A percentile compares a stretch with the other conserved stretches of the same genome.
phyloP scores from a whole-genome alignment of 2,113 vertebrate species.

The Machaerirhynchus nigripectus region DNA sequence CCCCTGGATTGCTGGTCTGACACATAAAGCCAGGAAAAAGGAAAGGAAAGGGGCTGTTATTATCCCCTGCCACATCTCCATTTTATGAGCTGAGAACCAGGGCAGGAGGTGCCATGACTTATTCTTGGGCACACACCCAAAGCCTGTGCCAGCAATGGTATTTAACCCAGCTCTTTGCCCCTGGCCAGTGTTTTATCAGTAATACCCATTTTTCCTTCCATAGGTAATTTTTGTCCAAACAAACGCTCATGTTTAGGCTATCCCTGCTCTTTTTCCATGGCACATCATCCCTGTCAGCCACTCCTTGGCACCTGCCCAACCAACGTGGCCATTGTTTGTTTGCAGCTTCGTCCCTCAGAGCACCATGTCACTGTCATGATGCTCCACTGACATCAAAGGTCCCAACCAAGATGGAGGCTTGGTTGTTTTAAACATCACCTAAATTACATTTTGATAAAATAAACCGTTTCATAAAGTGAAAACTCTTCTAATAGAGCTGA shows the following conservation, averaged over 20 bases:
- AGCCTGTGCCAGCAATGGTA: constrained; percentile 10
- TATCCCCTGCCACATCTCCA: constrained; percentile 1
- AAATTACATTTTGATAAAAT: neutral
- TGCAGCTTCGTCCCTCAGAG: neutral
- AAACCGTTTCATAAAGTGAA: neutral
- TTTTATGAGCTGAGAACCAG: constrained; percentile 19
- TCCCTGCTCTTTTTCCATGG: neutral
- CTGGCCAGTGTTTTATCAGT: neutral
- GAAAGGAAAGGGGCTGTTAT: neutral
- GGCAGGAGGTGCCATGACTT: constrained; percentile 20
- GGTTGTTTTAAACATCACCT: neutral
- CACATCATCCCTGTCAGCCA: neutral
- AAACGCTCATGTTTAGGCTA: neutral
- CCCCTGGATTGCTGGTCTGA: neutral
- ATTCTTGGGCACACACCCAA: neutral
- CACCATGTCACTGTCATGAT: neutral
- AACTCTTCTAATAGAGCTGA: neutral
- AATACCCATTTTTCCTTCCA: neutral
- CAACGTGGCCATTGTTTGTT: fast-evolving
- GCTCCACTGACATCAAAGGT: neutral
- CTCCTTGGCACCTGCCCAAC: neutral
- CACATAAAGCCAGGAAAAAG: constrained; percentile 15
- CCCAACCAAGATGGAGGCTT: neutral
- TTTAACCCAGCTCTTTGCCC: constrained; percentile 11
- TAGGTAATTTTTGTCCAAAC: neutral